Evolutionary conservation across 2,888 invertebrate species (phyloP), one percentile per base, ranked within the genome.

Genomic region (Xestia sexstrigata): DNA sequence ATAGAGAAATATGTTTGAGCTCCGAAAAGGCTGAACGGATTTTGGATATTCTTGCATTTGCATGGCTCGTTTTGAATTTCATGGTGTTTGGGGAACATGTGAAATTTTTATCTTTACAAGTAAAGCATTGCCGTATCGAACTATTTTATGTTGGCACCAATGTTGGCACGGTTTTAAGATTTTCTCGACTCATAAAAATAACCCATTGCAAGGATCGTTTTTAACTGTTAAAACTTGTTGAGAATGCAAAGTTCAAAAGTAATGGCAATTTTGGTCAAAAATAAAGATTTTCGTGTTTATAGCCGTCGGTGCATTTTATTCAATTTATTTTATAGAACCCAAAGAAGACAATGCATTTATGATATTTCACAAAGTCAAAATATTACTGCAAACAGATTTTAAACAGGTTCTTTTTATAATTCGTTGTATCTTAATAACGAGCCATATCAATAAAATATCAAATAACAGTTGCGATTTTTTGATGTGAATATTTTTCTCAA

Each of bases 1-100:
- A 88, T 75, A 79, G 69, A 85, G 82, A 80, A 80, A 81, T 72
- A 78, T 80, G 66, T 84, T 88, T 87, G 81, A 68, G 63, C 82
- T 81, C 42, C 35, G 39, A 87, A 87, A 86, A 42, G 35, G 66
- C 58, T 62, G 58, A 74, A 80, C 69, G 17, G 42, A 83, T 81
- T 79, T 79, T 55, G 63, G n/a, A 67, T 66, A 82, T 78, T 78
- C 30, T 75, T 49, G n/a, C 55, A 62, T 73, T 70, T 73, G 30
- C 70, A 84, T 73, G 83, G 71, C 76, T 77, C 49, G 76, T 82
- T 84, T 84, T 66, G 45, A 47, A 84, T 85, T 79, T 74, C 83
- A 76, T 86, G 76, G 86, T 74, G 23, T 72, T 83, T 55, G 30
- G 47, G 71, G 23, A 76, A 35, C 71, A 68, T 74, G 76, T 65